These are phyloP conservation scores for Grapholita molesta DNA, from an alignment of 1,140 invertebrate species.

Conservation along the genomic window DNA sequence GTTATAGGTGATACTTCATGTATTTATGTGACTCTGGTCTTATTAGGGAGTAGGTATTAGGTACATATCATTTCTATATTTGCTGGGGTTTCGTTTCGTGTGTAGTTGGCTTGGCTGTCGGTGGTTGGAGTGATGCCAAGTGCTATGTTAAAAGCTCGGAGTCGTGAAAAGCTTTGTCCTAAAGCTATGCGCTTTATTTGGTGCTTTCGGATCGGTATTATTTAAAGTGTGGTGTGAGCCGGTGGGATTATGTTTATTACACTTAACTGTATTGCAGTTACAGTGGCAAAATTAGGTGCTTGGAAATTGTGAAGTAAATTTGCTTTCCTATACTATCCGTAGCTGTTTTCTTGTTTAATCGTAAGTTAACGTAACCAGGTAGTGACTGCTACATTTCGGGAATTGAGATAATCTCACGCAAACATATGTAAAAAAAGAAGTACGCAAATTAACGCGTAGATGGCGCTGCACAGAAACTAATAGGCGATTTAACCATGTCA, in stretches of 20 bases:
- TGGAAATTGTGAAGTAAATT: neutral
- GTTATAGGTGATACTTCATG: constrained; percentile 21
- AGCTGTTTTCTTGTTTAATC: neutral
- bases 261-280: constrained; percentile 12
- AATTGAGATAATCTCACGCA: no score
- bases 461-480: no score
- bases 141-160: constrained; percentile 60
- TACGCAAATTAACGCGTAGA: no score
- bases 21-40: constrained; percentile 27
- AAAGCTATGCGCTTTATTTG: constrained; percentile 42
- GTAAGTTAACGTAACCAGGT: neutral
- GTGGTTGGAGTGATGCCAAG: constrained; percentile 54
- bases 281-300: neutral
- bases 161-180: constrained; percentile 57
- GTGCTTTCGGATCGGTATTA: constrained; percentile 16
- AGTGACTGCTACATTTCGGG: no score
- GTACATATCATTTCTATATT: constrained; percentile 26
- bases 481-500: no score
- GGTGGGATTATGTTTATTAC: constrained; percentile 11
- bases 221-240: constrained; percentile 10
- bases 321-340: neutral
- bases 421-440: no score
- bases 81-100: constrained; percentile 27
- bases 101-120: constrained; percentile 43
- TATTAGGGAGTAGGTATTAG: constrained; percentile 31